A percentile compares a stretch with the other conserved stretches of the same genome.
These are phyloP conservation scores for Salvelinus namaycush DNA, from an alignment of 2,113 vertebrate species.

Conservation along the genomic window DNA sequence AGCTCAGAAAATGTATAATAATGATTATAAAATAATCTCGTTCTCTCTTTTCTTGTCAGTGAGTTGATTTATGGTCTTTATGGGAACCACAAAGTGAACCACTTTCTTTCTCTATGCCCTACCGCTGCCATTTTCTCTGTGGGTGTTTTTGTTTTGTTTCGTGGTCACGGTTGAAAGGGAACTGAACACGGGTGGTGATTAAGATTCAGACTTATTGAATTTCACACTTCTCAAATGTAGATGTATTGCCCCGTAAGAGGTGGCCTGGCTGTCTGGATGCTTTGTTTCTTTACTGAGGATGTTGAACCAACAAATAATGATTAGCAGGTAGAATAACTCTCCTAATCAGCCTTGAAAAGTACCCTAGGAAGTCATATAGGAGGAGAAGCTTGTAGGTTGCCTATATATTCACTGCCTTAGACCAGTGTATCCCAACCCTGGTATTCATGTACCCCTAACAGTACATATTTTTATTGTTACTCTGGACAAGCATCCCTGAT, in stretches of 20 bases:
- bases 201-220: conserved; percentile 64
- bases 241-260: conserved; percentile 67
- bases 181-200: conserved; percentile 60
- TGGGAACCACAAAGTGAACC: conserved; percentile 48
- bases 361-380: conserved; percentile 29
- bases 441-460: too few species aligned
- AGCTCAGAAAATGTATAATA: too few species aligned
- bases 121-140: conserved; percentile 26
- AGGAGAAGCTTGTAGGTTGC: conserved; percentile 11
- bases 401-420: background rate
- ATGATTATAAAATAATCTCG: too few species aligned
- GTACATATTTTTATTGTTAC: too few species aligned
- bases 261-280: conserved; percentile 47
- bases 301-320: conserved; percentile 59
- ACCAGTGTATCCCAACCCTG: too few species aligned
- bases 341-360: conserved; percentile 59
- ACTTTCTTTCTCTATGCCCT: conserved; percentile 41
- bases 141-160: conserved; percentile 43
- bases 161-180: conserved; percentile 57
- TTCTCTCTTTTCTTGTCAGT: conserved; percentile 26
- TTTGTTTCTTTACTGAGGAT: conserved; percentile 49
- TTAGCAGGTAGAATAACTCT: conserved; percentile 53
- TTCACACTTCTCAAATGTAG: conserved; percentile 68
- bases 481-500: too few species aligned
- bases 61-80: conserved; percentile 49